These are phyloP conservation scores for Ornithoptera priamus DNA, from an alignment of 2,888 invertebrate genomes.

Conservation along the genomic window DNA sequence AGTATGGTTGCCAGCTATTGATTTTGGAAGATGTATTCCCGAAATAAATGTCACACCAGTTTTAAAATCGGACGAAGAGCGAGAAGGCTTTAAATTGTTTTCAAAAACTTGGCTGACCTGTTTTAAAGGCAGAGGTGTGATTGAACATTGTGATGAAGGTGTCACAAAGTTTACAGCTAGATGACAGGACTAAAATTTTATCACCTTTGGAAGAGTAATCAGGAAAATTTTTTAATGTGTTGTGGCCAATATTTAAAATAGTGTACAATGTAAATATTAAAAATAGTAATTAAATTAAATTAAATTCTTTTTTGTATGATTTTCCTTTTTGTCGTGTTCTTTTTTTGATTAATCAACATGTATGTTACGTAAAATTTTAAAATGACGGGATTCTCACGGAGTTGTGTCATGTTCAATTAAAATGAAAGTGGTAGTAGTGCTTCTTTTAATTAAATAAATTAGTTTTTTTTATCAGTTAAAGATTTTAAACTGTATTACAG, in stretches of 20 bases:
- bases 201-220: no score
- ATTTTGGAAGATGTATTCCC: conserved; percentile 71
- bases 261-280: neutral
- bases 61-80: conserved; percentile 60
- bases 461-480: no score
- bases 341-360: neutral
- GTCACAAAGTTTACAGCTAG: conserved; percentile 69
- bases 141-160: conserved; percentile 68
- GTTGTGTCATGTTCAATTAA: no score
- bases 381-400: no score
- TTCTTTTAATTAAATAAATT: no score
- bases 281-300: neutral
- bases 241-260: neutral
- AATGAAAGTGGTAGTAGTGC: no score
- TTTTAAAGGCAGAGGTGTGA: conserved; percentile 69
- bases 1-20: conserved; percentile 71
- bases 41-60: conserved; percentile 69
- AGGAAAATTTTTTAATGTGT: neutral
- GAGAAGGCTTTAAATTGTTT: conserved; percentile 66
- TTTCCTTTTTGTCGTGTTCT: neutral
- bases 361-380: no score
- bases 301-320: neutral
- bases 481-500: no score
- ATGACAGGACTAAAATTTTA: conserved; percentile 40
- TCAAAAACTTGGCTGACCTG: conserved; percentile 73